These are phyloP conservation scores for Zosterops hypoxanthus DNA, from an alignment of 2,113 vertebrate species.

Conservation along the genomic window DNA sequence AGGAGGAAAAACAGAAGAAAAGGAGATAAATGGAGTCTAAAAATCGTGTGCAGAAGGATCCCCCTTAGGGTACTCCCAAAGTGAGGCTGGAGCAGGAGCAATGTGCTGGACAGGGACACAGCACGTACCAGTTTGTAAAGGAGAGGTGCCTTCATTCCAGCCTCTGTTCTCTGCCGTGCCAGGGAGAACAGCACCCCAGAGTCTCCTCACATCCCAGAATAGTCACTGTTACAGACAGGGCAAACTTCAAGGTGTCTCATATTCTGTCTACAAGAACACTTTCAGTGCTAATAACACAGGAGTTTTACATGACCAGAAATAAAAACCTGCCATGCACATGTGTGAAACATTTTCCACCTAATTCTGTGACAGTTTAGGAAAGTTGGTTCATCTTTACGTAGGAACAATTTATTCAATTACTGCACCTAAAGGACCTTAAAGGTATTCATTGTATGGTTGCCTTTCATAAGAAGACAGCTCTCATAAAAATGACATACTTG, in stretches of 20 bases:
- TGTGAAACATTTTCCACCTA: neutral
- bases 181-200: neutral
- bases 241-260: neutral
- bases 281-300: neutral
- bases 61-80: accelerated
- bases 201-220: neutral
- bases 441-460: neutral
- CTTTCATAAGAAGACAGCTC: neutral
- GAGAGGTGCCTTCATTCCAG: neutral
- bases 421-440: neutral
- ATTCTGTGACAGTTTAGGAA: neutral
- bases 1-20: neutral
- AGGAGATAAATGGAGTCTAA: neutral
- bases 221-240: neutral
- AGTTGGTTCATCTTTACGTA: neutral
- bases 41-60: neutral
- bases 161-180: neutral
- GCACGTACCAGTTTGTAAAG: neutral
- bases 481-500: neutral
- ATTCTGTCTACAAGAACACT: neutral
- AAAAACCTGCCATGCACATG: accelerated
- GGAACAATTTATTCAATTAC: neutral
- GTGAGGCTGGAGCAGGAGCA: neutral
- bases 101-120: accelerated
- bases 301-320: neutral